Evolutionary conservation across 35 echinoderm and acorn worm species (phyloP).

Genomic region (Apostichopus japonicus): DNA sequence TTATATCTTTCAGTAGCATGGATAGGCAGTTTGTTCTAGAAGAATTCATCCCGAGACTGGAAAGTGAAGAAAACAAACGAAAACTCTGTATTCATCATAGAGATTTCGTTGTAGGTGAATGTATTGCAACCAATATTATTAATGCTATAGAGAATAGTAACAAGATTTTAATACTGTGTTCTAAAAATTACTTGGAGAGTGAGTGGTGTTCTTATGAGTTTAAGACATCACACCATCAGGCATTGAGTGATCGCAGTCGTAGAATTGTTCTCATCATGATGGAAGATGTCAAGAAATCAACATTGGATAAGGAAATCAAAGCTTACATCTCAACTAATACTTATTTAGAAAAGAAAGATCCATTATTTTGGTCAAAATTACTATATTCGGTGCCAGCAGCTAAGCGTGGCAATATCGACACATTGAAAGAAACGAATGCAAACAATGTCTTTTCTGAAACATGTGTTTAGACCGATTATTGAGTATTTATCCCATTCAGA

Average conservation of each 20-base stretch:
- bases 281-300: conserved; percentile 44
- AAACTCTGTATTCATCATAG: conserved; percentile 63
- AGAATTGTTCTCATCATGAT: conserved; percentile 64
- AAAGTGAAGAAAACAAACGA: conserved; percentile 11
- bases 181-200: conserved; percentile 71
- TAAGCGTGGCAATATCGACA: neutral
- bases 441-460: no score
- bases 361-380: conserved; percentile 75
- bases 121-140: conserved; percentile 68
- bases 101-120: conserved; percentile 62
- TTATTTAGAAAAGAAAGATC: conserved; percentile 70
- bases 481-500: no score
- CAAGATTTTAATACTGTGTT: conserved; percentile 57
- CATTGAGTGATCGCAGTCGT: conserved; percentile 44
- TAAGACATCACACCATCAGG: conserved; percentile 70
- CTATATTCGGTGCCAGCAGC: conserved; percentile 60
- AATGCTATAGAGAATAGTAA: conserved; percentile 59
- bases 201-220: conserved; percentile 88
- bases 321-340: conserved; percentile 69
- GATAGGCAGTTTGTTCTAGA: conserved; percentile 61
- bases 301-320: conserved; percentile 66
- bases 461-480: no score
- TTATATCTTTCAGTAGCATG: conserved; percentile 74
- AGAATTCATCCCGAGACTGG: conserved; percentile 55
- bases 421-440: no score